Conservation (phyloP, 2,113 vertebrate species). For the Epinephelus fuscoguttatus region DNA sequence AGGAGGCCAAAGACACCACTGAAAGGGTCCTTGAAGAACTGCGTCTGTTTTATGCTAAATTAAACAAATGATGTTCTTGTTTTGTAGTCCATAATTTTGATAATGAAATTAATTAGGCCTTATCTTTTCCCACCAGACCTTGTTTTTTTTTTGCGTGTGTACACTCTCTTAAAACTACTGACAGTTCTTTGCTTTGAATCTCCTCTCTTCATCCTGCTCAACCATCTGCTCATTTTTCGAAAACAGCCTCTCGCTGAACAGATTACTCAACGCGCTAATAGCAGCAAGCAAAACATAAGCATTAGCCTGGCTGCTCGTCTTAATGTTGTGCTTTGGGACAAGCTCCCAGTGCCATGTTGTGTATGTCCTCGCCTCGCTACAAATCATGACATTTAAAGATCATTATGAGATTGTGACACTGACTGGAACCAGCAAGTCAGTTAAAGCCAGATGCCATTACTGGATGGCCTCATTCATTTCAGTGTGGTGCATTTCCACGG, state of each 20-base stretch:
- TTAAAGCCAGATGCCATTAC: conserved; percentile 52
- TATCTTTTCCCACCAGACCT: conserved; percentile 68
- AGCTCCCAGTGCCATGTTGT: conserved; percentile 42
- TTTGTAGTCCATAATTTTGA: conserved; percentile 59
- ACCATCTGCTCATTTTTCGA: conserved; percentile 52
- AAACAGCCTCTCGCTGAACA: conserved; percentile 43
- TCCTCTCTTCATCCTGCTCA: conserved; percentile 53
- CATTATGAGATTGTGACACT: conserved; percentile 69
- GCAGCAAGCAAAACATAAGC: conserved; percentile 39
- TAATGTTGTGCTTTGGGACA: conserved; percentile 68
- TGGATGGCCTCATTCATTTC: conserved; percentile 42
- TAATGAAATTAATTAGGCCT: conserved; percentile 70
- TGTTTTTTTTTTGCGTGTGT: not conserved
- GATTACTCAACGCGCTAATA: conserved; percentile 62
- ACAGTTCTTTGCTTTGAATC: conserved; percentile 50
- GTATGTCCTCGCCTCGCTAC: conserved; percentile 36
- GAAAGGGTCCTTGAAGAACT: conserved; percentile 47
- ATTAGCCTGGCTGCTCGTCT: conserved; percentile 45
- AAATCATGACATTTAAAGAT: conserved; percentile 75
- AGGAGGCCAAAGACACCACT: conserved; percentile 36
- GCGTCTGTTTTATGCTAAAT: conserved; percentile 50
- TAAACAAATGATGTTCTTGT: conserved; percentile 67
- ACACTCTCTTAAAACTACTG: conserved; percentile 46
- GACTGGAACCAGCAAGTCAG: conserved; percentile 50
- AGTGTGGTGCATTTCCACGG: conserved; percentile 11